Base-by-base conservation (phyloP, 2,888 invertebrate species). In the Odontomyia ornata region DNA sequence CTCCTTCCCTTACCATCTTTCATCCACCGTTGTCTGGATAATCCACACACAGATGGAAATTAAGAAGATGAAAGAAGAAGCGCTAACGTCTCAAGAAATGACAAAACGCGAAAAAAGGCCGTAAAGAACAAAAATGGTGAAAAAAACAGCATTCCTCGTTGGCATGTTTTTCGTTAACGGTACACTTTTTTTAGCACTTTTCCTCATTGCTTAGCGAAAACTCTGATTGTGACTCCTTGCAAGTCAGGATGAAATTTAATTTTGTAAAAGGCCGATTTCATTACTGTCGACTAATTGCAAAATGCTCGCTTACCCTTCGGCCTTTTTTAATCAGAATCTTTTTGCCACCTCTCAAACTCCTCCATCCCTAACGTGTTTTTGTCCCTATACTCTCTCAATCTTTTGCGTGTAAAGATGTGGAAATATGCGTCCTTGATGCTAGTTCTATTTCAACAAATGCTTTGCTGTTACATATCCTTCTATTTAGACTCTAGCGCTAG, bases 231-330 rank as follows among this genome's bases (percentile, higher is more conserved):
- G 65, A 65, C 18, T 27, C 18, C 1, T 30, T 18, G n/a, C 36
- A 28, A 27, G 73, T 73, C 57, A 60, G 73, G 60, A n/a, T 57
- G 36, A 57, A 73, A 73, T 73, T 57, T 73, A 73, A 73, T 73
- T 73, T 73, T 73, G 73, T 73, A 73, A 57, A 73, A 60, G 60
- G 73, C 73, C 60, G 73, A 73, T 73, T 73, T 73, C 73, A 73
- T 73, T 73, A 73, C 73, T 60, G 57, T 57, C 57, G 73, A 73
- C 73, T 73, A 73, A 73, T 73, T 73, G 73, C 73, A 36, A 69
- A 73, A 73, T 57, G 73, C 25, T 69, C 57, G 25, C 23, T 11
- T 60, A 60, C 60, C 73, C 73, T 57, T 36, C 57, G 57, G 56
- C 57, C 69, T 47, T 69, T 69, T 71, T 73, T 73, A 73, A 73